A percentile compares a stretch with the other conserved stretches of the same genome.
phyloP scores from a whole-genome alignment of 2,797 vertebrate genomes.

The Lemur catta region DNA sequence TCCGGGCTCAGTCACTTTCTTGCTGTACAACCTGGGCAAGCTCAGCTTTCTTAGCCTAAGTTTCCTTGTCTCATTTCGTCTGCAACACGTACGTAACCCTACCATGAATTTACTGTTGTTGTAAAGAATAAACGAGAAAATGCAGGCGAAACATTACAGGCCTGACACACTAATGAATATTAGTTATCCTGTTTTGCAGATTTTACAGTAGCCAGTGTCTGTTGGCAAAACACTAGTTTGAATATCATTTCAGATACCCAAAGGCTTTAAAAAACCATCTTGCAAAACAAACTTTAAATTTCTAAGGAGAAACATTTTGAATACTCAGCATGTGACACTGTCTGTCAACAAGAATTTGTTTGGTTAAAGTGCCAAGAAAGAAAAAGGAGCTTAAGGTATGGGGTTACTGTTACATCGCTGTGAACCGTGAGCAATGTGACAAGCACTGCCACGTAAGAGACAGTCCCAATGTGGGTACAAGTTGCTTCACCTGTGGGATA shows the following conservation, averaged over 20 bases:
- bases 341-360: not conserved
- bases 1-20: not conserved
- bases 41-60: not conserved
- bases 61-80: not conserved
- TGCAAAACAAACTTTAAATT: not conserved
- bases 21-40: not conserved
- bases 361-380: not conserved
- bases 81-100: not conserved
- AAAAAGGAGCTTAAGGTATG: fast-evolving
- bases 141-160: not conserved
- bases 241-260: not conserved
- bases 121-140: slow-evolving; percentile 5
- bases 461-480: not conserved
- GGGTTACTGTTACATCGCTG: fast-evolving
- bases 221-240: not conserved
- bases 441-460: not conserved
- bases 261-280: not conserved
- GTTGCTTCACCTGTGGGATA: not conserved
- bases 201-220: not conserved
- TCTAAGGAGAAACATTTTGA: not conserved
- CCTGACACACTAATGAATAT: not conserved
- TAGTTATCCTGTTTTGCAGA: not conserved
- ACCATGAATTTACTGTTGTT: not conserved
- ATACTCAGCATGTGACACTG: not conserved
- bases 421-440: fast-evolving